Evolutionary conservation across 2,113 vertebrate genomes (phyloP), one percentile per base, ranked within the genome.

Genomic region (Phylloscopus whistleri): DNA sequence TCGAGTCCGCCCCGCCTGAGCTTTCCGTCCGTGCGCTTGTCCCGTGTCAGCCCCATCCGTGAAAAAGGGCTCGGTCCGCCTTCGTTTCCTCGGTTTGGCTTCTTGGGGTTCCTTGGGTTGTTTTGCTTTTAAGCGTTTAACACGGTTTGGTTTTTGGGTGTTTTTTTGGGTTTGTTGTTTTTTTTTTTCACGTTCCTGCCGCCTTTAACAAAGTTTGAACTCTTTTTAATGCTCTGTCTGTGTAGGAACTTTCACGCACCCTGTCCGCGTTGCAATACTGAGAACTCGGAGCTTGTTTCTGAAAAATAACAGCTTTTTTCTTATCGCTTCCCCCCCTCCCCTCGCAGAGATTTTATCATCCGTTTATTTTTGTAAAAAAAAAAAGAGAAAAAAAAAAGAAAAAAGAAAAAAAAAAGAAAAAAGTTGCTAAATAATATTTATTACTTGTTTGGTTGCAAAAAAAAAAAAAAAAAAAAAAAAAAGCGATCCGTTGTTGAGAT

Each of bases 351-450:
- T 98, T 98, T 97, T 97, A 98, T 98, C 98, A 98, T 97, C 97
- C 98, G 97, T 99, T 99, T 99, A 99, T 99, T 99, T 99, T 99
- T 99, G 98, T 99, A 99, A 98, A 98, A 98, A 98, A 96, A 96
- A 94, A 97, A 95, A 75, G 93, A 23, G 21, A 4, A 11, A 33
- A 28, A 44, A n/a, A 30, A 13, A 5, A 10, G 97, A 23, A 95
- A 21, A 60, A 95, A 95, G 93, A 97, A 95, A 79, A 14, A 44
- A 37, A 30, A 13, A 5, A 9, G 97, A 24, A 95, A 21, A 97
- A 98, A 98, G 87, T 94, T 97, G 98, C 97, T 98, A 99, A 99
- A 99, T 98, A 98, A 99, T 99, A 99, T 99, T 99, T 99, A 99
- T 99, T 99, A 98, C 98, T 98, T 98, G 98, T 99, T 99, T 96